Conservation (phyloP, 1,140 invertebrate species). For the Aphis gossypii region DNA sequence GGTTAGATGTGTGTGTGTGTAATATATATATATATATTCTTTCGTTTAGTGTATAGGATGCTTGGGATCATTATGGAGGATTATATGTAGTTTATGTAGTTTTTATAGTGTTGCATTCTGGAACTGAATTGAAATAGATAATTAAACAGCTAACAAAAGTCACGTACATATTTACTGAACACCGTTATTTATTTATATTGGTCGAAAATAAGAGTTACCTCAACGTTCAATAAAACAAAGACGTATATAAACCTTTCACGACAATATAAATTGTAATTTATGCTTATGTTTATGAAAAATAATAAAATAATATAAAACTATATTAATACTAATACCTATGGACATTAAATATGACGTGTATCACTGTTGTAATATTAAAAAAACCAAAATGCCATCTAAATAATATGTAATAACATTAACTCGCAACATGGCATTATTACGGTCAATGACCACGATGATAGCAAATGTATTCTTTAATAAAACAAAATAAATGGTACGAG, state of each 20-base stretch:
- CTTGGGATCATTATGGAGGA: background rate
- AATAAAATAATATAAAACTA: too few relatives aligned
- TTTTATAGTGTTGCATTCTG: background rate
- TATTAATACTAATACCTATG: too few relatives aligned
- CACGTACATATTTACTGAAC: background rate
- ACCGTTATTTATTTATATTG: background rate
- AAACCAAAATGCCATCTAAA: background rate
- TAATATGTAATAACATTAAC: background rate
- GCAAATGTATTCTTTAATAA: background rate
- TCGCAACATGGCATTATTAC: background rate
- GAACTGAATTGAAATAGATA: slow-evolving; percentile 4
- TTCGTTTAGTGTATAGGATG: background rate
- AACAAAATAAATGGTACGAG: background rate
- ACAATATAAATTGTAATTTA: too few relatives aligned
- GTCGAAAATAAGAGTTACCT: background rate
- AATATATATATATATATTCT: background rate
- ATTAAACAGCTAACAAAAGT: background rate
- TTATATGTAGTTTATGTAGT: background rate
- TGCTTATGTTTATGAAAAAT: background rate
- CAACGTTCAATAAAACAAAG: background rate
- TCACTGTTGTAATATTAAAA: background rate
- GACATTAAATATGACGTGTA: too few relatives aligned
- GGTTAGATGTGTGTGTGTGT: background rate
- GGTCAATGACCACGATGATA: background rate
- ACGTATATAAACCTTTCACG: background rate